Evolutionary conservation across 1,140 invertebrate species (phyloP).

Genomic region (Penaeus chinensis): DNA sequence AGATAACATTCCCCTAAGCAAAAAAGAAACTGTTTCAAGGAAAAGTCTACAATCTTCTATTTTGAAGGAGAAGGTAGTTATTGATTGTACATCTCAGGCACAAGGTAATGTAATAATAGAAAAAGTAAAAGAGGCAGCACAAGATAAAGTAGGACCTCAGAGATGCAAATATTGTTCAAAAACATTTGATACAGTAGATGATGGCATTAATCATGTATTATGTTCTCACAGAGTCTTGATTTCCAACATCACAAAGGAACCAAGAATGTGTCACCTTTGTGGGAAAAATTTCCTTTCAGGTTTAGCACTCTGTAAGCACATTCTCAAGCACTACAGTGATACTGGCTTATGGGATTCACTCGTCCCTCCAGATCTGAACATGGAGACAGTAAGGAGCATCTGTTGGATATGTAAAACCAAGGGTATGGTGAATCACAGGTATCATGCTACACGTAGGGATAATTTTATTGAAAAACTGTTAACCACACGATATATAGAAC

Average conservation of each 20-base stretch:
- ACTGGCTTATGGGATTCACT: conserved; percentile 26
- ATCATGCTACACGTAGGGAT: conserved; percentile 30
- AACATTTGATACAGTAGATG: conserved; percentile 26
- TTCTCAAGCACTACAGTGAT: conserved; percentile 43
- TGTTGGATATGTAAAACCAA: conserved; percentile 52
- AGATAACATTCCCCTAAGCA: no score
- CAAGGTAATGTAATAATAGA: background rate
- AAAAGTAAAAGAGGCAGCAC: background rate
- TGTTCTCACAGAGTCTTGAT: conserved; percentile 21
- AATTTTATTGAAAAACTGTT: conserved; percentile 27
- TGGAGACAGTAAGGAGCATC: conserved; percentile 20
- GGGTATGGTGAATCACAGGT: conserved; percentile 27
- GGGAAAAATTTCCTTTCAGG: conserved; percentile 36
- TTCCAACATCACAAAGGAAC: conserved; percentile 13
- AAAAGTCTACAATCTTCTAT: no score
- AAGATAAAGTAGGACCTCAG: background rate
- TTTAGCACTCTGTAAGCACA: conserved; percentile 39
- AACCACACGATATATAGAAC: background rate
- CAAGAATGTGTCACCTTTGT: conserved; percentile 33
- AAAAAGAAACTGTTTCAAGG: no score
- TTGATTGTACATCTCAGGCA: no score
- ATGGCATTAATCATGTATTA: conserved; percentile 33
- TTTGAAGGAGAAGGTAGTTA: background rate
- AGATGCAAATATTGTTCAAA: conserved; percentile 38
- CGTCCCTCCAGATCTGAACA: conserved; percentile 27